Evolutionary conservation across 2,888 invertebrate genomes (phyloP).

Genomic region (Galerucella pusilla): DNA sequence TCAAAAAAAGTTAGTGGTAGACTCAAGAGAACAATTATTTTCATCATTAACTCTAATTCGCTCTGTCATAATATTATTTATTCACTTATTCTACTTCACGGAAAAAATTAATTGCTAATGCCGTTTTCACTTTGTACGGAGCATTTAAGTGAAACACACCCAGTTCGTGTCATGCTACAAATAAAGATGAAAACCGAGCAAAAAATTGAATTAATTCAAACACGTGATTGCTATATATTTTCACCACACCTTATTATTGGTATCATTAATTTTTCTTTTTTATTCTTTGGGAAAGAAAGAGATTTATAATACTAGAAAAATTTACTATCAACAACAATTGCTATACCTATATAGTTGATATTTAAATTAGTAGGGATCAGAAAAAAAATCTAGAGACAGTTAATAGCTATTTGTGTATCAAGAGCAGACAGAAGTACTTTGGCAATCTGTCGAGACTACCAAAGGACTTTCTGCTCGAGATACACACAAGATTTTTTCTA

Average conservation of each 20-base stretch:
- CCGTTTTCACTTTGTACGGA: conserved; percentile 20
- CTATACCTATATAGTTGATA: too few relatives aligned
- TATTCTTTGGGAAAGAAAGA: not conserved
- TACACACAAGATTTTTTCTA: too few relatives aligned
- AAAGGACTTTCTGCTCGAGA: too few relatives aligned
- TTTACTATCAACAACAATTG: too few relatives aligned
- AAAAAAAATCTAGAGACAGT: too few relatives aligned
- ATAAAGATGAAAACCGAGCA: conserved; percentile 29
- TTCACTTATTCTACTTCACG: conserved; percentile 16
- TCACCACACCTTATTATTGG: conserved; percentile 20
- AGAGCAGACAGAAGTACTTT: too few relatives aligned
- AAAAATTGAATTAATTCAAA: conserved; percentile 29
- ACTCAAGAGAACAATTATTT: conserved; percentile 23
- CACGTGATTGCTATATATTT: conserved; percentile 27
- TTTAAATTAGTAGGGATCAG: too few relatives aligned
- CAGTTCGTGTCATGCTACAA: conserved; percentile 28
- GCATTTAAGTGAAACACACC: conserved; percentile 23
- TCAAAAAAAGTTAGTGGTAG: too few relatives aligned
- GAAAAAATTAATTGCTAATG: conserved; percentile 31
- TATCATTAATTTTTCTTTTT: conserved; percentile 16
- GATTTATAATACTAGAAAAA: not conserved
- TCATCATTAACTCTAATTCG: conserved; percentile 13
- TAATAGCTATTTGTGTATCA: too few relatives aligned
- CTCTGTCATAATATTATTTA: not conserved
- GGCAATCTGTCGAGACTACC: too few relatives aligned